Evolutionary conservation across 1,140 invertebrate genomes (phyloP), one percentile per base, ranked within the genome.

Genomic region (Lerema accius): DNA sequence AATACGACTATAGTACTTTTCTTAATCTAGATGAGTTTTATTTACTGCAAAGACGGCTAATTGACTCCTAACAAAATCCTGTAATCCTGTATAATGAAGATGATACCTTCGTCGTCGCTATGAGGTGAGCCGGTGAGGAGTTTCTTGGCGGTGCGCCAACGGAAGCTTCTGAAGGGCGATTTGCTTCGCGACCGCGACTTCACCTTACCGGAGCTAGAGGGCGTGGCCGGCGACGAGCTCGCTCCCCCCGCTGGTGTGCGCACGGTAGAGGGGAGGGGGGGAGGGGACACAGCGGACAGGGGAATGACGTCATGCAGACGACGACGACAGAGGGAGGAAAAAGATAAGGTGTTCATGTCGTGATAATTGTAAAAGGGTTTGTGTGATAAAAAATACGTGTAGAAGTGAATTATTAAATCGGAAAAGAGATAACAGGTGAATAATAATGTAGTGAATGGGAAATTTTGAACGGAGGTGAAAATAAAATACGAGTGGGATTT

Each of bases 131-230:
- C 92, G 56, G 90, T 79, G 67, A 91, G 91, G 55, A 93, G 89
- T 64, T 92, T 90, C 93, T 96, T 96, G 16, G 85, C 86, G 28
- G 87, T 86, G 32, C 74, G 70, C 96, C 96, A 97, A 59, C 96
- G 94, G 93, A 97, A 97, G 89, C 96, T 97, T 74, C 96, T 92
- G 94, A 98, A 98, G 48, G 96, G 96, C 63, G 96, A 97, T 91
- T 97, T 98, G 92, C 96, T 97, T 70, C 96, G 94, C 66, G 94
- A 96, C 69, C 94, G 94, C 85, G 95, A 94, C 92, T 96, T 96
- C 91, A 94, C 93, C 83, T 91, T 92, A 86, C 82, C 82, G 72
- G 85, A 83, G 50, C 82, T 87, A 9, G 86, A 84, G 16, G 88
- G 79, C 45, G 89, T 90, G 3, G 82, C 78, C 11, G 84, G 81